These are phyloP conservation scores for Agonum fuliginosum DNA, from an alignment of 2,888 invertebrate species.

Conservation along the genomic window DNA sequence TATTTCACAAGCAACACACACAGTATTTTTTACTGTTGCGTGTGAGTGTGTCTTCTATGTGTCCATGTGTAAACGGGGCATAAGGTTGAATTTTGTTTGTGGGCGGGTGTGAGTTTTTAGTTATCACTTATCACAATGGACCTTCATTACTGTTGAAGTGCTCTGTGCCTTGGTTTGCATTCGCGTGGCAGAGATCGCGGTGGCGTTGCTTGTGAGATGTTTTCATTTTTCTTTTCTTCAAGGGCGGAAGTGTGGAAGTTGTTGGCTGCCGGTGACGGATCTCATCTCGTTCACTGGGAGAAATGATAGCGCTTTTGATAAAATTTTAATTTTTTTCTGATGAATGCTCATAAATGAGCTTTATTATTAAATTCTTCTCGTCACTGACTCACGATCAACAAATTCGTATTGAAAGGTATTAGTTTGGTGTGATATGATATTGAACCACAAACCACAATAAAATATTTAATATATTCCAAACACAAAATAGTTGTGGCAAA, in stretches of 20 bases:
- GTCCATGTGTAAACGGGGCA: too few species aligned
- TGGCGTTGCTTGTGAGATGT: background rate
- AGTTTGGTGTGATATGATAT: too few species aligned
- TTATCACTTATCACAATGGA: constrained; percentile 57
- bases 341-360: constrained; percentile 6
- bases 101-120: constrained; percentile 24
- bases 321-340: constrained; percentile 45
- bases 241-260: constrained; percentile 1
- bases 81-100: background rate
- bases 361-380: background rate
- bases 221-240: constrained; percentile 41
- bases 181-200: constrained; percentile 10
- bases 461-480: too few species aligned
- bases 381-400: background rate
- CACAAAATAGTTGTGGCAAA: too few species aligned
- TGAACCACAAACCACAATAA: too few species aligned
- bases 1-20: too few species aligned
- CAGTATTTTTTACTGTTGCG: too few species aligned
- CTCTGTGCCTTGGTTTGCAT: constrained; percentile 28
- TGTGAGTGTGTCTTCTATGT: too few species aligned
- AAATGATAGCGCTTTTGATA: constrained; percentile 9
- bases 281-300: constrained; percentile 13
- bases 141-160: constrained; percentile 49
- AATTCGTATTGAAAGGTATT: background rate
- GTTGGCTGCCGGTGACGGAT: constrained; percentile 31